Conservation (phyloP, 2,113 vertebrate genomes). For the Leptosomus discolor region DNA sequence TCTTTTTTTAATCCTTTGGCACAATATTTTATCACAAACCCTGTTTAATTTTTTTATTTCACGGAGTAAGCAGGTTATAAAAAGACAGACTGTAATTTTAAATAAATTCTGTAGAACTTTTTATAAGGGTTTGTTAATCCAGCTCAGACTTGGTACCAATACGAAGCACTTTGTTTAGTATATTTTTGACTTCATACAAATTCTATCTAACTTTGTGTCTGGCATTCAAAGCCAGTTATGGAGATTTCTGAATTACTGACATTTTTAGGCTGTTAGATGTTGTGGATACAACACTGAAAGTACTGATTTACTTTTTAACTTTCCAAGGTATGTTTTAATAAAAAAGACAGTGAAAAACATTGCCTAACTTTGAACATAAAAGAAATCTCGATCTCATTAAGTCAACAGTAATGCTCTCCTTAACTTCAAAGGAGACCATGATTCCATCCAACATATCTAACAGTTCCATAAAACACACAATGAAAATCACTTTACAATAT, state of each 20-base stretch:
- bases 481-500: conserved; percentile 53
- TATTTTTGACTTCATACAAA: conserved; percentile 8
- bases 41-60: not conserved
- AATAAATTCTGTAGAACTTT: not conserved
- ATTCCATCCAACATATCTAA: conserved; percentile 57
- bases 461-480: conserved; percentile 52
- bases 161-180: not conserved
- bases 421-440: conserved; percentile 62
- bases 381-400: conserved; percentile 63
- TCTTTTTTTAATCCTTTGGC: not conserved
- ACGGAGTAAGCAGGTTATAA: not conserved
- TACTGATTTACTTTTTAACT: conserved; percentile 54
- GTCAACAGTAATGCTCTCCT: conserved; percentile 63
- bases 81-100: not conserved
- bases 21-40: not conserved
- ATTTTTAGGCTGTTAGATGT: conserved; percentile 49
- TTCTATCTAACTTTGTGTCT: not conserved
- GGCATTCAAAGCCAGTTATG: conserved; percentile 12
- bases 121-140: not conserved
- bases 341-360: conserved; percentile 51
- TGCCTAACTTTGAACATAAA: conserved; percentile 65
- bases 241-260: conserved; percentile 37
- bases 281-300: conserved; percentile 11
- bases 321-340: conserved; percentile 39
- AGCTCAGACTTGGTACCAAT: not conserved